Base-by-base conservation (phyloP, 53 echinoderm and acorn worm species). In the Apostichopus leukothele region DNA sequence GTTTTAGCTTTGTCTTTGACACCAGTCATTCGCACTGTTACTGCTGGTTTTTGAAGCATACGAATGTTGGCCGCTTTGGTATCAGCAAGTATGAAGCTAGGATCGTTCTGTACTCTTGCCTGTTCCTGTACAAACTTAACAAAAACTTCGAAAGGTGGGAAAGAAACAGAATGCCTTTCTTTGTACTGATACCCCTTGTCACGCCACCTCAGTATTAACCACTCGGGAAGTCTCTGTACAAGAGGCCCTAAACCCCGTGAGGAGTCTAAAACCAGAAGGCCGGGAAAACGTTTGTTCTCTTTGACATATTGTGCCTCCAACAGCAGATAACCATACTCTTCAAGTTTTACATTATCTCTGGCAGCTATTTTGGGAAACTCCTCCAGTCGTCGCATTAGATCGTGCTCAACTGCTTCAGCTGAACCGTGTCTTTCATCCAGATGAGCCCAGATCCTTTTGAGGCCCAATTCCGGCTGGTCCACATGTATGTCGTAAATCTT, bases 291-390 rank as follows among this genome's bases (percentile, higher is more conserved):
- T 27, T 88, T 68, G 6, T 60, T 84, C 76, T 93, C 91, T 67
- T 93, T 93, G 10, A 84, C 53, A 83, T 93, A 93, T 60, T 89
- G 76, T 18, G 75, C 84, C 77, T 93, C 91, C 55, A 93, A 67
- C 76, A 93, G 80, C 9, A 93, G 76, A 76, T 91, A 88, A 13
- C 91, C 93, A 93, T 88, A 93, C 86, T 93, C 71, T 60, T 91
- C 91, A 0, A 93, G 79, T 83, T 91, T 91, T 21, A 51, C 53
- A 86, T 89, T 78, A 75, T 75, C 89, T 60, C 60, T 86, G 9
- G 88, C 25, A 54, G 91, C 54, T 67, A 91, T 84, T 75, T 87
- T 93, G 51, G 79, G 91, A 63, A 89, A 93, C 14, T 88, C 91
- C 61, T 89, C 88, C 53, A 93, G 21, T 73, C 89, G 86, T 39